Conservation (phyloP, 2,797 vertebrate species). For the Gymnothorax reevesii region DNA sequence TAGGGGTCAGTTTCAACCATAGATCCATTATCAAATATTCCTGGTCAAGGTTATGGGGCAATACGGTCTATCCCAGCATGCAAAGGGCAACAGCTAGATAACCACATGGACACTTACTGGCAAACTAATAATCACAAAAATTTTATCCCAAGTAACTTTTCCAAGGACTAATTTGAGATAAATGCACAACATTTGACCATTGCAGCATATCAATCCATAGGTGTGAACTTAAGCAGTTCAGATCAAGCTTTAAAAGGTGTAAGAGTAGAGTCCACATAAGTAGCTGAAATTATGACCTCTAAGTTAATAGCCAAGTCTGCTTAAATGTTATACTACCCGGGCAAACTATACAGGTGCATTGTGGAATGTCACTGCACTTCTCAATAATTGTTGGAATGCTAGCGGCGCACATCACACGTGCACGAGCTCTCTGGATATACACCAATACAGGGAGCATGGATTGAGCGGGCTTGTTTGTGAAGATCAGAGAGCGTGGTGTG, state of each 20-base stretch:
- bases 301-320: neutral
- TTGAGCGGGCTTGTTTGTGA: slow-evolving; percentile 4
- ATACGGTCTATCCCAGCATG: too few relatives aligned
- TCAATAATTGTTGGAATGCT: neutral
- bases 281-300: neutral
- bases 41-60: too few relatives aligned
- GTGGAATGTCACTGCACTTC: neutral
- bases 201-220: neutral
- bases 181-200: neutral
- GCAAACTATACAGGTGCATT: neutral
- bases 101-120: too few relatives aligned
- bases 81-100: too few relatives aligned
- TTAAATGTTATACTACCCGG: neutral
- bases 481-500: neutral
- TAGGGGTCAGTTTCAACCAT: too few relatives aligned
- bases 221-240: neutral
- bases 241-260: neutral
- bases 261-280: neutral
- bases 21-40: too few relatives aligned
- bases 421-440: neutral
- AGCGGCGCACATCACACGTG: neutral
- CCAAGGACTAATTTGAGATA: neutral
- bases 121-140: neutral
- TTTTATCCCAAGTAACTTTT: too few relatives aligned
- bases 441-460: neutral